These are phyloP conservation scores for Eurosta solidaginis DNA, from an alignment of 1,140 invertebrate genomes.

Conservation along the genomic window DNA sequence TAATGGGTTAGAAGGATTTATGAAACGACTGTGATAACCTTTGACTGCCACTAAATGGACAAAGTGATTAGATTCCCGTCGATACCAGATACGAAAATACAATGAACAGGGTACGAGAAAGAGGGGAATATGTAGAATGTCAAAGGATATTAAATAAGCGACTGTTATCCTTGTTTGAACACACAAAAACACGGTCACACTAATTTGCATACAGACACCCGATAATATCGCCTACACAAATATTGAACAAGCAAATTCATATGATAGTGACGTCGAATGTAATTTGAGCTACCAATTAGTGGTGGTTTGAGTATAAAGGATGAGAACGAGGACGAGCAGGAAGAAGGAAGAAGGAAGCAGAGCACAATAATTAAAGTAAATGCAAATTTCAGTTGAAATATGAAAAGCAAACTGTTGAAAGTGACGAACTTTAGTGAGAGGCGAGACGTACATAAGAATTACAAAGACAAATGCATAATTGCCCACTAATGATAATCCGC, in stretches of 20 bases:
- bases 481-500: conserved; percentile 19
- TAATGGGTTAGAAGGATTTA: too few relatives aligned
- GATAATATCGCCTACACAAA: conserved; percentile 3
- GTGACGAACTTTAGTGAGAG: background rate
- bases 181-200: background rate
- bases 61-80: background rate
- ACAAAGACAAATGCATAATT: conserved; percentile 24
- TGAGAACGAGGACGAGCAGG: background rate
- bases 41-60: background rate
- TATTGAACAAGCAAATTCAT: background rate
- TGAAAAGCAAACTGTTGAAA: conserved; percentile 2
- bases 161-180: conserved; percentile 9
- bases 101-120: background rate
- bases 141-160: conserved; percentile 24
- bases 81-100: background rate
- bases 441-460: too few relatives aligned
- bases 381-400: conserved; percentile 12
- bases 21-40: background rate
- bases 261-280: background rate
- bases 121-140: background rate
- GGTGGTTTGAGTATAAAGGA: background rate
- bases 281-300: background rate
- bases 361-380: conserved; percentile 11
- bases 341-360: too few relatives aligned
- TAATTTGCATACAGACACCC: conserved; percentile 1